Evolutionary conservation across 2,113 vertebrate species (phyloP), one percentile per base, ranked within the genome.

Genomic region (Pyrgilauda ruficollis): DNA sequence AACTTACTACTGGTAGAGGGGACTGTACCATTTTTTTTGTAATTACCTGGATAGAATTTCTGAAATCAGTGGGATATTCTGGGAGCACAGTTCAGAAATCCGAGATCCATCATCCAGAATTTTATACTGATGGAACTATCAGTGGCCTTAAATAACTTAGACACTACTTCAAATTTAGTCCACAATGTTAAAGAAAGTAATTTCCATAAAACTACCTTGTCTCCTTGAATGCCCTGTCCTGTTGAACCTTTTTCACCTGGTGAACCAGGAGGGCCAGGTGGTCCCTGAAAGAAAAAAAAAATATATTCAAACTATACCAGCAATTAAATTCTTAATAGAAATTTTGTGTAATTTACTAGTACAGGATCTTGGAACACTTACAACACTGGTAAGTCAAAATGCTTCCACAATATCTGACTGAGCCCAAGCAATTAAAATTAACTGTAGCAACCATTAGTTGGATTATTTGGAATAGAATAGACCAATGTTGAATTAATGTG

Each of bases 151-250:
- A 69, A 35, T 53, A 81, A 69, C n/a, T 55, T 73, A 56, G 31
- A 47, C 5, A 30, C 11, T 59, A 78, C 18, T 18, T 26, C 20
- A 82, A 59, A 89, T 81, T 28, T 41, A 19, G 27, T 20, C 23
- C n/a, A 66, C 9, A 44, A 49, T 7, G 7, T 64, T 58, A 39
- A 75, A 86, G 55, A 37, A 61, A 70, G 33, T 13, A 41, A 76
- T 26, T 64, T 73, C 44, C 50, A 66, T 63, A 59, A 74, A 73
- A 59, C 87, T 97, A 99, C 98, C 98, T 99, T 99, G 43, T 97
- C 79, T 21, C 98, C 98, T 92, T 97, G 98, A 63, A 98, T 93
- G 75, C 98, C 98, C 96, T 98, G 98, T 93, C 98, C 99, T 23
- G 97, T 96, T 46, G 84, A 78, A 19, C 99, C 99, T 76, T 77